Evolutionary conservation across 2,797 vertebrate species (phyloP).

Genomic region (Sebastes vulpes): DNA sequence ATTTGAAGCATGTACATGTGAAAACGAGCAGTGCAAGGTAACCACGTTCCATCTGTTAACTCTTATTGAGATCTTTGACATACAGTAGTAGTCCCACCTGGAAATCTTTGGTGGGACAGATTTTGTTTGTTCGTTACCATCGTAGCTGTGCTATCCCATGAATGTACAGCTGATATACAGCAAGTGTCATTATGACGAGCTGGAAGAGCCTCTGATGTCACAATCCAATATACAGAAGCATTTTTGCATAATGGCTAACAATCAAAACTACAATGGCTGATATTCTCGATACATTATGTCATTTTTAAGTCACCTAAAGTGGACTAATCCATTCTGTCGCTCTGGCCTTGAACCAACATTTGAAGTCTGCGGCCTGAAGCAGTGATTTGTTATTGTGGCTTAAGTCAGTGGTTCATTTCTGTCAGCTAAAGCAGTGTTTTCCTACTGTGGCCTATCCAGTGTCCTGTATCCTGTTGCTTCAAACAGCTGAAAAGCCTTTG

Average conservation of each 20-base stretch:
- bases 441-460: slow-evolving; percentile 21
- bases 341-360: background rate
- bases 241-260: background rate
- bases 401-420: slow-evolving; percentile 7
- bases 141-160: background rate
- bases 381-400: background rate
- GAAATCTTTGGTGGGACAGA: background rate
- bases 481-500: slow-evolving; percentile 50
- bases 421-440: slow-evolving; percentile 45
- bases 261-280: background rate
- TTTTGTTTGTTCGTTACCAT: background rate
- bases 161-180: background rate
- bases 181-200: background rate
- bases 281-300: background rate
- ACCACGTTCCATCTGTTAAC: background rate
- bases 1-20: background rate
- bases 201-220: background rate
- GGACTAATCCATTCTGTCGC: background rate
- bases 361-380: background rate
- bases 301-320: background rate
- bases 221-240: background rate
- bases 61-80: background rate
- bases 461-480: slow-evolving; percentile 69
- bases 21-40: background rate
- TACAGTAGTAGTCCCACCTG: background rate